phyloP scores from a whole-genome alignment of 2,888 invertebrate genomes.

The Graphium colonna region DNA sequence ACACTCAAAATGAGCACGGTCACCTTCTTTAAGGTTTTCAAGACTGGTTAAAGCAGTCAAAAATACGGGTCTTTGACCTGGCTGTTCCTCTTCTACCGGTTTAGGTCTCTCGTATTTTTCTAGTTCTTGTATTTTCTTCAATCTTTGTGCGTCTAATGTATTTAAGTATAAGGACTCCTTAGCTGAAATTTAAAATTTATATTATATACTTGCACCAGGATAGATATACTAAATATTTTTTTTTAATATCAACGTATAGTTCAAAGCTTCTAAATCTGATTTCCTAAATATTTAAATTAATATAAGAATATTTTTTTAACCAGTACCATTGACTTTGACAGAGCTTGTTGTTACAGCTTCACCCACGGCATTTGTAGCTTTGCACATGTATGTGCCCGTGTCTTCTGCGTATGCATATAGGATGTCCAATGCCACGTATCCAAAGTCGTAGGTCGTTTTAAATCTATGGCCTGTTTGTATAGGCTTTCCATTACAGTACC shows the following conservation, averaged over 20 bases:
- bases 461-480: conserved; percentile 96
- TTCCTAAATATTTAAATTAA: neutral
- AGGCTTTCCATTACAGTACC: conserved; percentile 97
- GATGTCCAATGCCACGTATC: conserved; percentile 97
- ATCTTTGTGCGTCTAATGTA: conserved; percentile 93
- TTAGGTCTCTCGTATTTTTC: conserved; percentile 90
- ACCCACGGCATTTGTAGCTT: conserved; percentile 95
- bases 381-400: conserved; percentile 97
- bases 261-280: neutral
- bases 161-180: conserved; percentile 92
- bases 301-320: neutral
- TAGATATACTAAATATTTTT: no score
- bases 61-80: conserved; percentile 92
- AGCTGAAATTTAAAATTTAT: conserved; percentile 74
- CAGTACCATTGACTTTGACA: conserved; percentile 90
- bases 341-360: conserved; percentile 96
- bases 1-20: conserved; percentile 94
- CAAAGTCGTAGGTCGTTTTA: conserved; percentile 98
- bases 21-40: conserved; percentile 93
- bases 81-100: conserved; percentile 86
- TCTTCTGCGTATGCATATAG: conserved; percentile 98
- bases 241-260: no score
- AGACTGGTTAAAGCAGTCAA: conserved; percentile 93
- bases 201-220: no score
- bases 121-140: conserved; percentile 92